phyloP scores from a whole-genome alignment of 2,888 invertebrate genomes.

The Monoplex corrugatus region DNA sequence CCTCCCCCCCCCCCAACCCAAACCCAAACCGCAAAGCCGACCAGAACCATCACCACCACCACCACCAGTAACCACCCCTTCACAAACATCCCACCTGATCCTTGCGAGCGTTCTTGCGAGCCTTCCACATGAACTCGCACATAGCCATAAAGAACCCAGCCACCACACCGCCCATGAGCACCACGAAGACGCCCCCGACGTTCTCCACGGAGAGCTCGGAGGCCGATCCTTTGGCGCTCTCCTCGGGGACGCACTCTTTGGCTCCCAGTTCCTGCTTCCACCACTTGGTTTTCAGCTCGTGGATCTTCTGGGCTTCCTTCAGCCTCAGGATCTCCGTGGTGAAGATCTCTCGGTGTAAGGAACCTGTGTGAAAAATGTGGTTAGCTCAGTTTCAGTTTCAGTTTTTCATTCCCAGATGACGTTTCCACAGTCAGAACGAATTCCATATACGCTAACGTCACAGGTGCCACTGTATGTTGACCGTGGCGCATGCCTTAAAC shows the following conservation, averaged over 20 bases:
- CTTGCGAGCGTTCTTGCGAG: slow-evolving; percentile 76
- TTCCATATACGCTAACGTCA: too few species aligned
- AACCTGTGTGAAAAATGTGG: too few species aligned
- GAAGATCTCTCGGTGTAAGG: slow-evolving; percentile 97
- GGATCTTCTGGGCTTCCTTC: slow-evolving; percentile 96
- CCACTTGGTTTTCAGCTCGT: slow-evolving; percentile 94
- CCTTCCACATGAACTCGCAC: slow-evolving; percentile 88
- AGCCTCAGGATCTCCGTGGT: slow-evolving; percentile 96
- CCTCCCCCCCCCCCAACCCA: not conserved
- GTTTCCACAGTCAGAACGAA: too few species aligned
- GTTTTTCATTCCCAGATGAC: too few species aligned
- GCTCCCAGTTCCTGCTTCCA: slow-evolving; percentile 85
- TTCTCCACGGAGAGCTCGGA: slow-evolving; percentile 96
- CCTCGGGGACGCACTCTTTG: slow-evolving; percentile 84
- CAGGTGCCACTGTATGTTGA: too few species aligned
- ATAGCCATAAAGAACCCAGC: slow-evolving; percentile 95
- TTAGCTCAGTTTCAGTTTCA: too few species aligned
- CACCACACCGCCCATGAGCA: slow-evolving; percentile 94
- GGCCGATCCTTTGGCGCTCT: slow-evolving; percentile 87
- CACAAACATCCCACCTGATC: slow-evolving; percentile 69
- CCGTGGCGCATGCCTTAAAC: too few species aligned
- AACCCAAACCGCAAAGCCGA: not conserved
- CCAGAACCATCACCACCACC: too few species aligned
- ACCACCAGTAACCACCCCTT: too few species aligned
- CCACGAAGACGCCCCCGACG: slow-evolving; percentile 96